These are phyloP conservation scores for Reticulitermes lucifugus DNA, from an alignment of 2,888 invertebrate genomes.

Conservation along the genomic window DNA sequence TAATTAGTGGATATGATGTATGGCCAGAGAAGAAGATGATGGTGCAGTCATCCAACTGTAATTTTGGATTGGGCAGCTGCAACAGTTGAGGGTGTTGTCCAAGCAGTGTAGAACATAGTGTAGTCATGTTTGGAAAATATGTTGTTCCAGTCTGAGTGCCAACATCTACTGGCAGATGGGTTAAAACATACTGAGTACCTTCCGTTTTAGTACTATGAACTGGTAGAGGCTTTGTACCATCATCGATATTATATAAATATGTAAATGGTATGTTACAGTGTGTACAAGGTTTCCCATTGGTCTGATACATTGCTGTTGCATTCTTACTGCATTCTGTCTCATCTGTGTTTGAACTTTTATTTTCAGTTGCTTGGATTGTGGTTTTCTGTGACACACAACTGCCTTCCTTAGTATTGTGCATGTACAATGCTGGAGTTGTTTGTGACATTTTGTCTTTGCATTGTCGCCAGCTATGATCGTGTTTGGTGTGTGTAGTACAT, in stretches of 20 bases:
- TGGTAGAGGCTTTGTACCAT: neutral
- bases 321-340: neutral
- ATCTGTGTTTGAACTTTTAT: neutral
- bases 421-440: neutral
- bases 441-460: neutral
- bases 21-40: slow-evolving; percentile 2
- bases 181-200: neutral
- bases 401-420: neutral
- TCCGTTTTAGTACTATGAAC: neutral
- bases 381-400: neutral
- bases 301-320: neutral
- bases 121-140: neutral
- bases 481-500: neutral
- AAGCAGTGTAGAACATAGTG: neutral
- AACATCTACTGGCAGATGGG: neutral
- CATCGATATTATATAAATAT: neutral
- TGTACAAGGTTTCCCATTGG: neutral
- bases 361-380: neutral
- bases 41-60: slow-evolving; percentile 5
- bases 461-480: neutral
- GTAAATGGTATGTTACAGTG: neutral
- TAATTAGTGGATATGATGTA: slow-evolving; percentile 10
- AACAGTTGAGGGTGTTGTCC: slow-evolving; percentile 9
- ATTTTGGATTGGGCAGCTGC: neutral
- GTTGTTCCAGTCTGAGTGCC: neutral